phyloP scores from a whole-genome alignment of 2,113 vertebrate genomes.

The Chinchilla lanigera region DNA sequence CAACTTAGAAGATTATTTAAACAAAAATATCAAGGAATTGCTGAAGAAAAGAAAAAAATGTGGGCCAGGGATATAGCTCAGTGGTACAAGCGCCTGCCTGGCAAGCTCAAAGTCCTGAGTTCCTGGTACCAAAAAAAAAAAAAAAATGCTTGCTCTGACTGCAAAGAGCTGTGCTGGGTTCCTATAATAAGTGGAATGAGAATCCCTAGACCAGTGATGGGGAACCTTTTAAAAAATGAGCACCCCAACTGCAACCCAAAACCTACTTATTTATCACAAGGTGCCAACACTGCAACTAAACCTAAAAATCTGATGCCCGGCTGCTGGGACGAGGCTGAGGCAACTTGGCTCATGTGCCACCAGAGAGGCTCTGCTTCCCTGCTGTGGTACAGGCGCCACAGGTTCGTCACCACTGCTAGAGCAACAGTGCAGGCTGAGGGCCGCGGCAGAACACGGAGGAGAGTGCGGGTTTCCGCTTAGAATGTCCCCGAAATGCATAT shows the following conservation, averaged over 20 bases:
- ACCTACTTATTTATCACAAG: not conserved
- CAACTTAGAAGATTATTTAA: not conserved
- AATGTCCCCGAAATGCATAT: not conserved
- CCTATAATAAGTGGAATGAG: not conserved
- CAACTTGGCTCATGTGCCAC: not conserved
- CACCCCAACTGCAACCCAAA: not conserved
- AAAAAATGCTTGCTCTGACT: not conserved
- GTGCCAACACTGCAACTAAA: not conserved
- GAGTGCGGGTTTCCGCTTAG: not conserved
- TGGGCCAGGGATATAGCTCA: too few relatives aligned
- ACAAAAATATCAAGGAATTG: not conserved
- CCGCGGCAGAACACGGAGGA: not conserved
- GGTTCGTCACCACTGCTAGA: not conserved
- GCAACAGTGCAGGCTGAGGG: not conserved
- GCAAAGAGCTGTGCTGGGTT: not conserved
- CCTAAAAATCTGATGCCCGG: not conserved
- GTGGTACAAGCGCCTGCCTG: too few relatives aligned
- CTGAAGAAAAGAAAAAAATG: not conserved
- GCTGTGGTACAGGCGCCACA: not conserved
- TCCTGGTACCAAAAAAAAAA: too few relatives aligned
- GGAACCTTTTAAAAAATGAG: not conserved
- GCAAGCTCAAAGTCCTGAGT: too few relatives aligned
- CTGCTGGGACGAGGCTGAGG: not conserved
- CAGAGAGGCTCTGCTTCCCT: not conserved
- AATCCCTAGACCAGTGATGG: not conserved